A percentile compares a stretch with the other conserved stretches of the same genome.
Evolutionary conservation across 2,888 invertebrate species (phyloP).

Genomic region (Holacanthella duospinosa): DNA sequence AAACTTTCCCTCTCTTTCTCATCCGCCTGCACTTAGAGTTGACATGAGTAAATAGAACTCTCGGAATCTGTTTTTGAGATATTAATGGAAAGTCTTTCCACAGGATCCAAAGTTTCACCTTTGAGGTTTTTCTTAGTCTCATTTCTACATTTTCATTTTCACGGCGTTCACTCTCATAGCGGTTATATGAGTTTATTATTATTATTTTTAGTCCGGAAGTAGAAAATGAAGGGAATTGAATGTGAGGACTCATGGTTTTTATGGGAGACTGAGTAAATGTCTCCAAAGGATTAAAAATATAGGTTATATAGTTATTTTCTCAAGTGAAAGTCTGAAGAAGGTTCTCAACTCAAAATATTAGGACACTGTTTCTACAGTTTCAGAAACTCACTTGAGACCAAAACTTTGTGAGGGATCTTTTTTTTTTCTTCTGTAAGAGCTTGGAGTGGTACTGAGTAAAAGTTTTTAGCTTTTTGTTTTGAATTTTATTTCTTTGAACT

Average conservation of each 20-base stretch:
- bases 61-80: not conserved
- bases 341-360: too few relatives aligned
- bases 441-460: too few relatives aligned
- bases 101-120: not conserved
- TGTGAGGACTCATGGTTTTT: too few relatives aligned
- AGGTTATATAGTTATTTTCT: too few relatives aligned
- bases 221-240: too few relatives aligned
- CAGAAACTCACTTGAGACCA: too few relatives aligned
- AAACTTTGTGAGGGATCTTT: too few relatives aligned
- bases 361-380: too few relatives aligned
- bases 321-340: too few relatives aligned
- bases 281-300: not conserved
- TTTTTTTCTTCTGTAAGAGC: too few relatives aligned
- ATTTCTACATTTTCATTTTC: not conserved
- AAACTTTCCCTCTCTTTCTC: not conserved
- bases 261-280: not conserved
- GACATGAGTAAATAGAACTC: not conserved
- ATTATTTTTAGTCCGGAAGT: not conserved
- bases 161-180: not conserved
- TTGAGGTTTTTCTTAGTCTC: not conserved
- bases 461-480: too few relatives aligned
- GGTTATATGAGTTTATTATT: not conserved
- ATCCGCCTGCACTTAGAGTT: not conserved
- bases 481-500: too few relatives aligned
- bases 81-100: constrained; percentile 4